Evolutionary conservation across 2,797 vertebrate genomes (phyloP).

Genomic region (Chloroceryle inda): DNA sequence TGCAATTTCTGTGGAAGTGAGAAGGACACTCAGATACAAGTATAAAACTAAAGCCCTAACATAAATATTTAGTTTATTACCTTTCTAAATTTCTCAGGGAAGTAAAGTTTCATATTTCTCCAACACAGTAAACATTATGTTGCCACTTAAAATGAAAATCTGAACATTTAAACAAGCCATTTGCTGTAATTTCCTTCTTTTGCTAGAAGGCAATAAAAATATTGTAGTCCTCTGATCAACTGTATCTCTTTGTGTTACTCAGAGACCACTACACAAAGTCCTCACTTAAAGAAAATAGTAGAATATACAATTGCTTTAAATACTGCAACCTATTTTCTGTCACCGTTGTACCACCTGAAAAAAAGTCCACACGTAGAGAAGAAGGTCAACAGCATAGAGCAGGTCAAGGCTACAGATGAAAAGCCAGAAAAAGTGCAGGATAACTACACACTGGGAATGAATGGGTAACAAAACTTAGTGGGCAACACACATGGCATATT

Average conservation of each 20-base stretch:
- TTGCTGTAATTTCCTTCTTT: background rate
- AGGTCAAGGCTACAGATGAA: background rate
- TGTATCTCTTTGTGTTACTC: background rate
- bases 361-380: background rate
- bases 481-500: background rate
- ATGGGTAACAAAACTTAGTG: background rate
- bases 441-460: background rate
- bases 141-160: conserved; percentile 5
- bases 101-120: background rate
- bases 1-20: background rate
- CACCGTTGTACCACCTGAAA: background rate
- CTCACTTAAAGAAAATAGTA: background rate
- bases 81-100: background rate
- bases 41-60: background rate
- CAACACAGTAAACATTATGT: background rate
- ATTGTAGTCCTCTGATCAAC: background rate
- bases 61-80: background rate
- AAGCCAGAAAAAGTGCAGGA: background rate
- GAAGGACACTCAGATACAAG: background rate
- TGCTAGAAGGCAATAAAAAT: background rate
- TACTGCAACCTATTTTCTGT: background rate
- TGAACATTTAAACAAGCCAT: background rate
- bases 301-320: background rate
- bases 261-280: background rate
- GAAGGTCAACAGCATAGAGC: background rate